phyloP scores from a whole-genome alignment of 2,888 invertebrate genomes.

The Villa cingulata region DNA sequence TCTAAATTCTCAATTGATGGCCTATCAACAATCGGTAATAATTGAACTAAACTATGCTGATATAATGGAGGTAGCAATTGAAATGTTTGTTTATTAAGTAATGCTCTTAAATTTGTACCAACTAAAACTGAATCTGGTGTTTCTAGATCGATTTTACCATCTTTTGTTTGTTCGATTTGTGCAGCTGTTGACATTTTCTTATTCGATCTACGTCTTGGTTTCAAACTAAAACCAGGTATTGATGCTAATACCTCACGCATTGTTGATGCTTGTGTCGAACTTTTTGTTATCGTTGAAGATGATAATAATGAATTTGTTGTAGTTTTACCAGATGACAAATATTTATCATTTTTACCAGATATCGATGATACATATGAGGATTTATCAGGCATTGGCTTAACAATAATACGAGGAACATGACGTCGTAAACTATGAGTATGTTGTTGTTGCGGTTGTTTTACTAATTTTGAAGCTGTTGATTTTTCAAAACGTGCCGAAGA shows the following conservation, averaged over 20 bases:
- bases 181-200: constrained; percentile 83
- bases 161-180: constrained; percentile 82
- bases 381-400: constrained; percentile 56
- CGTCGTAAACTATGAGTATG: constrained; percentile 54
- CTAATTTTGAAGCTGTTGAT: constrained; percentile 8
- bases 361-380: not conserved
- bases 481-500: constrained; percentile 7
- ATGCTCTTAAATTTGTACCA: constrained; percentile 75
- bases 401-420: constrained; percentile 63
- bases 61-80: constrained; percentile 72
- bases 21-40: constrained; percentile 83
- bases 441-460: too few relatives aligned
- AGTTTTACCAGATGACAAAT: constrained; percentile 4
- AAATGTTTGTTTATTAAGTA: constrained; percentile 88
- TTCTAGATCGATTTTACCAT: constrained; percentile 88
- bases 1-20: constrained; percentile 28
- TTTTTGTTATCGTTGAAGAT: constrained; percentile 15
- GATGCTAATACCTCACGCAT: constrained; percentile 81
- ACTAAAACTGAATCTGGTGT: constrained; percentile 92
- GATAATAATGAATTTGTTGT: constrained; percentile 23
- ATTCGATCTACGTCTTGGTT: constrained; percentile 55
- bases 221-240: constrained; percentile 76
- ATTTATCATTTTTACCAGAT: not conserved
- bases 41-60: constrained; percentile 83
- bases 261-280: constrained; percentile 46